Evolutionary conservation across 2,888 invertebrate species (phyloP).

Genomic region (Zeuzera pyrina): DNA sequence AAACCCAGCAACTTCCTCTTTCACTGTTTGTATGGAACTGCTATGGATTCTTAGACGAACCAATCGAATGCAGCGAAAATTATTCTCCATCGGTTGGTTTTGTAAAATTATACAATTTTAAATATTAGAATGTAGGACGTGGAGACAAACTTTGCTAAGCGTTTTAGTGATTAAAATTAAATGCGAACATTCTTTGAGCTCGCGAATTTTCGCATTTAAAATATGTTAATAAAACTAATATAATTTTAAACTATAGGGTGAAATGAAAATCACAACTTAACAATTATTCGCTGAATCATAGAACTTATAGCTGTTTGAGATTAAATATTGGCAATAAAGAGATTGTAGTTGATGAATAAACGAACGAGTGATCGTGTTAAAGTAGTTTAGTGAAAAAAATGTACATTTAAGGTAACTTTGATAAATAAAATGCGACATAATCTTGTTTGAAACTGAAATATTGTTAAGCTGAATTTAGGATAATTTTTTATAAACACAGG

Average conservation of each 20-base stretch:
- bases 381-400: conserved; percentile 35
- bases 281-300: conserved; percentile 61
- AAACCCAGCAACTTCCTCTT: conserved; percentile 67
- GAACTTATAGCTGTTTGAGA: conserved; percentile 27
- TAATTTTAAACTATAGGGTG: conserved; percentile 50
- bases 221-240: conserved; percentile 28
- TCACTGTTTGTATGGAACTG: conserved; percentile 61
- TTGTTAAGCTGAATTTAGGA: conserved; percentile 58
- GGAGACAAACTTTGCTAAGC: conserved; percentile 49
- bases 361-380: conserved; percentile 43
- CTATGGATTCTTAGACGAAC: conserved; percentile 48
- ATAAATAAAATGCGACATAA: conserved; percentile 48
- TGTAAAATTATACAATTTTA: conserved; percentile 3
- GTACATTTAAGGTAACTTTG: conserved; percentile 43
- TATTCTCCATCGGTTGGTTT: conserved; percentile 17
- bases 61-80: conserved; percentile 18
- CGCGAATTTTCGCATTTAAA: conserved; percentile 61
- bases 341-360: conserved; percentile 34
- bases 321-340: conserved; percentile 59
- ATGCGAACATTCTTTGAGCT: conserved; percentile 63
- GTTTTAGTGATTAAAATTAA: conserved; percentile 35
- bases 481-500: conserved; percentile 66
- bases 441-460: conserved; percentile 59
- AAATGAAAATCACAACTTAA: conserved; percentile 69
- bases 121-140: neutral